Base-by-base conservation (phyloP, 53 echinoderm and acorn worm genomes). In the Paracentrotus lividus region DNA sequence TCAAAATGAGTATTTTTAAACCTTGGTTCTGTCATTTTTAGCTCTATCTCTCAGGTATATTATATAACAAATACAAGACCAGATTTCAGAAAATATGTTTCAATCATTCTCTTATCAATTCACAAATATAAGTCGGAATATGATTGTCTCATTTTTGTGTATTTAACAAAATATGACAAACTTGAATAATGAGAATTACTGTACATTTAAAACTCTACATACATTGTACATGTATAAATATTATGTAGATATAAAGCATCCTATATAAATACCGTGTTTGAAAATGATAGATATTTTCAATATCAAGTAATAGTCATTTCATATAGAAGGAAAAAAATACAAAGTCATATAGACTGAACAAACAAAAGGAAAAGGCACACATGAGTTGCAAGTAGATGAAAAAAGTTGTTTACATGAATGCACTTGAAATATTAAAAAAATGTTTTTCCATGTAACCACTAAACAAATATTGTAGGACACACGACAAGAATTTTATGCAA, bases 371-470 rank as follows among this genome's bases (percentile, higher is more conserved):
- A 77, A 45, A 81, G 81, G 81, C 81, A 81, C 81, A 47, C 27
- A 81, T 81, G 81, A 81, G 81, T 81, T 81, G 81, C 81, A 81
- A 81, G 81, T 1, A 12, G 4, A 81, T 81, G 12, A 42, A 21
- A 81, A 16, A 1, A 75, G 5, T 29, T 64, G 14, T 64, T 31
- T 26, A 1, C 20, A 72, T 16, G 40, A 72, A 72, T 72, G 72
- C 72, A 72, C 21, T 72, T 72, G 72, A 72, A 29, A 54, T 15
- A 4, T 54, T n/a, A n/a, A n/a, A 61, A 0, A 38, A 27, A 32
- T 31, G 15, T 13, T 36, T 72, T 16, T 16, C 72, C 27, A 72
- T 72, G 38, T 18, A 72, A 31, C 33, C 9, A 8, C 5, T 16
- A 72, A 40, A 12, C 9, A 72, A 36, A 1, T 69, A 69, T 69